Evolutionary conservation across 1,140 invertebrate genomes (phyloP), one percentile per base, ranked within the genome.

Genomic region (Leptoteleia sp.): DNA sequence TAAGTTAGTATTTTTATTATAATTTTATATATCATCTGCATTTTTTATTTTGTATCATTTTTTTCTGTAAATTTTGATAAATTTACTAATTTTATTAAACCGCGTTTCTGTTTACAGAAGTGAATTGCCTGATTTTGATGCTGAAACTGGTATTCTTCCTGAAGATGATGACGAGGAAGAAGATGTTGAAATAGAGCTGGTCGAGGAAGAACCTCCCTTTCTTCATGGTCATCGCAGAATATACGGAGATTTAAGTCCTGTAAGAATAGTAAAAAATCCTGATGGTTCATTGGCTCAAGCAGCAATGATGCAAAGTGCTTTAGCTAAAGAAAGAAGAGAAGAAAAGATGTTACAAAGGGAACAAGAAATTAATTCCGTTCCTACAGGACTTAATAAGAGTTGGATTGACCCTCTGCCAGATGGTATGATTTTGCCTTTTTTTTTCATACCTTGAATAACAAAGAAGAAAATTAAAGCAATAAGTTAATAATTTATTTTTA

Each of bases 291-390:
- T 99, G 11, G 98, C 98, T 0, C 99, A 96, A 84, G 97, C 99
- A 0, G 99, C 99, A 0, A 99, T 99, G 96, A 99, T 99, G 98
- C 98, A 99, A 87, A 97, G 95, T 42, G 98, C 98, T 0, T 86
- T 99, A 5, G 96, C 98, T 0, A 99, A 99, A 87, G 98, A 99
- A 87, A 90, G 99, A 42, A 90, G 98, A 43, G 97, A 99, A 87
- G 93, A 94, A 82, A 98, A 98, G 90, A 97, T 97, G 95, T 84
- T 96, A 4, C 95, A 96, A 81, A 89, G 96, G 11, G 97, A 99
- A 85, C 95, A 96, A 80, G 96, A 98, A 89, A 95, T 96, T 89
- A 95, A 97, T 83, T 93, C 95, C 0, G 89, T 95, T 27, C 95
- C 96, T 0, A 93, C 95, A 1, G 94, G 94, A 9, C 86, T 95